A percentile compares a stretch with the other conserved stretches of the same genome.
Conservation (phyloP, 2,113 vertebrate genomes). For the Thinocorus orbignyianus region DNA sequence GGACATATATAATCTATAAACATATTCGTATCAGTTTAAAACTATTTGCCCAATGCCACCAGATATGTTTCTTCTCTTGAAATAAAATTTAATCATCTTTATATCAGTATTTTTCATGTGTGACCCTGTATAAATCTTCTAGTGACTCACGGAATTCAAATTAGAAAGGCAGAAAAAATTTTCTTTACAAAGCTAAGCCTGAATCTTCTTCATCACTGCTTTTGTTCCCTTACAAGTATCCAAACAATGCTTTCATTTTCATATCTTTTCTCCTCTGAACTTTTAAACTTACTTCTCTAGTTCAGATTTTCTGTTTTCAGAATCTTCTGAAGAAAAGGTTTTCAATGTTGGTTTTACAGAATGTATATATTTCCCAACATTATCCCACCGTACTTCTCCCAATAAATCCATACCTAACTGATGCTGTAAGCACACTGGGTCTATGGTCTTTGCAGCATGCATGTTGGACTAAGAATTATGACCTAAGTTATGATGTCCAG, state of each 20-base stretch:
- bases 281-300: background rate
- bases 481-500: background rate
- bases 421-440: background rate
- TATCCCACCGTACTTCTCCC: background rate
- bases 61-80: background rate
- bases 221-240: background rate
- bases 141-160: background rate
- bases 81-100: background rate
- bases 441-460: background rate
- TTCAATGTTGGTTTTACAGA: background rate
- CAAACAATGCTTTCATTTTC: background rate
- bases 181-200: background rate
- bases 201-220: background rate
- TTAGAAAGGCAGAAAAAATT: background rate
- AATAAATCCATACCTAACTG: background rate
- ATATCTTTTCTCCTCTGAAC: background rate
- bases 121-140: background rate
- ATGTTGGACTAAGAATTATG: background rate
- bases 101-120: background rate
- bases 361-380: background rate
- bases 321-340: background rate
- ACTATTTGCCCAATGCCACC: background rate
- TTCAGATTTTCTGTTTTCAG: background rate
- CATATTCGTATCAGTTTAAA: background rate
- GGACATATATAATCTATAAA: background rate